Evolutionary conservation across 2,113 vertebrate genomes (phyloP).

Genomic region (Riparia riparia): DNA sequence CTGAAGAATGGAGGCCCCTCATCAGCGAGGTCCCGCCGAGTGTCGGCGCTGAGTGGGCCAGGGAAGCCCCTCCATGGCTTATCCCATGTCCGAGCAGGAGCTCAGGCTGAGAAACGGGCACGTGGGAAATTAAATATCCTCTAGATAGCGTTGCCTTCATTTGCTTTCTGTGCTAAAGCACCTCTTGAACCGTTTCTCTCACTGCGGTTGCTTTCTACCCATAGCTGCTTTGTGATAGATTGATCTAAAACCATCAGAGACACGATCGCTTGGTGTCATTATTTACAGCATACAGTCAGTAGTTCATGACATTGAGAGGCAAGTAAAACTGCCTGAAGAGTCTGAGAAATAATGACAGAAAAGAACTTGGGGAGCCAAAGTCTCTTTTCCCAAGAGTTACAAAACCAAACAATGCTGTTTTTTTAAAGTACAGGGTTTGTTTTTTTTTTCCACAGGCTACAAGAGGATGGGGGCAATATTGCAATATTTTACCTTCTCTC

Average conservation of each 20-base stretch:
- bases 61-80: neutral
- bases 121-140: neutral
- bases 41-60: rapidly evolving
- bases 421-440: neutral
- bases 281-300: neutral
- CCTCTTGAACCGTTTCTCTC: neutral
- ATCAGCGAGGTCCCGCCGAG: neutral
- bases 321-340: neutral
- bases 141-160: rapidly evolving
- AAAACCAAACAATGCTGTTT: neutral
- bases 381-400: neutral
- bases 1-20: neutral
- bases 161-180: neutral
- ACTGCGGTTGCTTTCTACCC: neutral
- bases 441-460: neutral
- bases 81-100: neutral
- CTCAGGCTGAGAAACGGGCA: neutral
- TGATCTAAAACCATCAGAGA: neutral
- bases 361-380: neutral
- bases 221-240: neutral
- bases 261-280: neutral
- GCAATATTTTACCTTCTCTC: slow-evolving; percentile 23
- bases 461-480: slow-evolving; percentile 20
- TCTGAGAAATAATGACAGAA: neutral
- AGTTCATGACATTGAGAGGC: neutral